Evolutionary conservation across 2,888 invertebrate species (phyloP).

Genomic region (Petrolisthes manimaculis): DNA sequence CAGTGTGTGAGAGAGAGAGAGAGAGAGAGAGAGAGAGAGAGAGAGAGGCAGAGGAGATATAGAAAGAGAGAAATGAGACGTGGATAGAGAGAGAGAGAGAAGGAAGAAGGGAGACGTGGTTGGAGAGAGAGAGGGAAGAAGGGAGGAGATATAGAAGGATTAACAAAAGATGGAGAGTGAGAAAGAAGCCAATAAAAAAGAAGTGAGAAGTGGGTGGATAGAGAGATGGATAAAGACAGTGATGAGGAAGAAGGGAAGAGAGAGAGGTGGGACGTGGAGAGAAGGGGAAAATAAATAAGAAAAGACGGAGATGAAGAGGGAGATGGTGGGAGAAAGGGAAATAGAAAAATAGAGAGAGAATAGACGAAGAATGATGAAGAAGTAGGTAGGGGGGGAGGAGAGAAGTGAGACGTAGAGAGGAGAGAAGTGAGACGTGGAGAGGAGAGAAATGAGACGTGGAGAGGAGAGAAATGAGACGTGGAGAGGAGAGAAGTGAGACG

Average conservation of each 20-base stretch:
- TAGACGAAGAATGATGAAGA: background rate
- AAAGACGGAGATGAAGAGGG: background rate
- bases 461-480: background rate
- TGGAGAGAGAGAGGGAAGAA: background rate
- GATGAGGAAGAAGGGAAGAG: background rate
- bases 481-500: background rate
- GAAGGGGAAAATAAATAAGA: background rate
- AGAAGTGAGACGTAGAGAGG: background rate
- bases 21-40: background rate
- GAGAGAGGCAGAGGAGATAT: background rate
- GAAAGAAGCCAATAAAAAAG: background rate
- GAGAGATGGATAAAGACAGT: background rate
- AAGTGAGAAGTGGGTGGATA: background rate
- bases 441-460: background rate
- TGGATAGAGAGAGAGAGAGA: background rate
- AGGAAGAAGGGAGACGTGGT: background rate
- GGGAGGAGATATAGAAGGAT: background rate
- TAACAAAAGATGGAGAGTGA: background rate
- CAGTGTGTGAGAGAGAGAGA: background rate
- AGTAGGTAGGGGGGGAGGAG: background rate
- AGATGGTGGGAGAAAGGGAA: background rate
- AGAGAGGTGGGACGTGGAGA: background rate
- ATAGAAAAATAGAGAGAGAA: background rate
- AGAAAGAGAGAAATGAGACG: background rate
- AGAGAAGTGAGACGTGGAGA: background rate